Base-by-base conservation (phyloP, 2,888 invertebrate genomes). In the Drosophila mayaguana region DNA sequence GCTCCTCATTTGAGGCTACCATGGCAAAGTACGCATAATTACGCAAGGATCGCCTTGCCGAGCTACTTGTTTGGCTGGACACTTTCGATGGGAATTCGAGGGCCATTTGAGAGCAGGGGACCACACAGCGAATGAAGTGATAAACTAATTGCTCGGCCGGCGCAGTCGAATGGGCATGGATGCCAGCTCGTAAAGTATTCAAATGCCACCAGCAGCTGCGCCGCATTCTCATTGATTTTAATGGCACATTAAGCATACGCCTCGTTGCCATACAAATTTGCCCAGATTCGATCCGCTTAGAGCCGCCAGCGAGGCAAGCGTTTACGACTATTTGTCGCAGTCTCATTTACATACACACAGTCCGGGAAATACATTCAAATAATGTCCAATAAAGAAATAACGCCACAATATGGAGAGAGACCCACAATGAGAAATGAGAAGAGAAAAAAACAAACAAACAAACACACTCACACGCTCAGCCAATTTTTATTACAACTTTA, bases 211-310 rank as follows among this genome's bases (percentile, higher is more conserved):
- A 65, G 40, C 40, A 40, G 40, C 40, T n/a, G n/a, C 56, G 46
- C 28, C 55, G 34, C 38, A 82, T 86, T 87, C 81, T 71, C 89
- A 84, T 79, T 89, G 89, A 81, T 73, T 84, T 84, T 84, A 89
- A 84, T 84, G 73, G 72, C 87, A 75, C 87, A 84, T 87, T 84
- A 84, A 84, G 89, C 79, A 84, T 89, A 89, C 84, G 89, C 87
- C 84, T 87, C 81, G 79, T 89, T 81, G 84, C 63, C 72, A 71
- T 69, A 80, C 80, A 72, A 75, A 78, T 80, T 65, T 57, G 59
- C 64, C 55, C 34, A 68, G 51, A 69, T 80, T 46, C 78, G 63
- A 60, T 61, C 64, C 62, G 62, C 25, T 40, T 20, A 25, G 32
- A 67, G 57, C 43, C 36, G 36, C 12, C 54, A 22, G 45, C 18